These are phyloP conservation scores for Ficedula albicollis DNA, from an alignment of 2,797 vertebrate species.

Conservation along the genomic window DNA sequence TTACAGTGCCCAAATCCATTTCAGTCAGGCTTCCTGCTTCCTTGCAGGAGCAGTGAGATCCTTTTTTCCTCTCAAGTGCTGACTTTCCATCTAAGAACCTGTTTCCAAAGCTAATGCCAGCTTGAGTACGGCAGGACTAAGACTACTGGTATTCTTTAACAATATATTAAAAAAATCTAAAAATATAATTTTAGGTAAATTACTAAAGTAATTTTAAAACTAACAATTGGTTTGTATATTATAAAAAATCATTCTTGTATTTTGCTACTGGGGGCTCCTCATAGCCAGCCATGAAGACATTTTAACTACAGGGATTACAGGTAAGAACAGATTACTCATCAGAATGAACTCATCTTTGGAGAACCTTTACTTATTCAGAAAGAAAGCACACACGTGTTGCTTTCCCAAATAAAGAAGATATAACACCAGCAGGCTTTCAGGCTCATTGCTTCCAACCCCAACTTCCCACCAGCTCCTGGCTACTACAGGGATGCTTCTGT, in stretches of 20 bases:
- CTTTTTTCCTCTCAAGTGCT: background rate
- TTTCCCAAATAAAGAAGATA: background rate
- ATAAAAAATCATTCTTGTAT: background rate
- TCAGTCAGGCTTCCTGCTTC: background rate
- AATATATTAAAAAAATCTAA: too few species aligned
- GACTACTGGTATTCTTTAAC: background rate
- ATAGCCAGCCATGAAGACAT: background rate
- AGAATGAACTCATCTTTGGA: background rate
- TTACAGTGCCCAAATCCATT: background rate
- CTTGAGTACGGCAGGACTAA: background rate
- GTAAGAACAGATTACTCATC: background rate
- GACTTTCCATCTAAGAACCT: background rate
- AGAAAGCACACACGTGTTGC: background rate
- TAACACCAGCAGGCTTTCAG: background rate
- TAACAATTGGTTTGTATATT: background rate
- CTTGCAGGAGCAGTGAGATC: background rate
- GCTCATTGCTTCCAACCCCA: background rate
- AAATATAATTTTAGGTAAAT: background rate
- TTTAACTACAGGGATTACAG: background rate
- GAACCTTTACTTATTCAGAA: background rate
- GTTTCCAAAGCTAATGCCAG: background rate
- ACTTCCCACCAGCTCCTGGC: background rate
- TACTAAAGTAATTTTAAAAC: too few species aligned
- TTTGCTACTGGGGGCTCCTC: background rate
- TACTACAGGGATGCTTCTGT: background rate